These are phyloP conservation scores for Meandrina meandrites DNA, from an alignment of 92 coral and sea anemone genomes.

Conservation along the genomic window DNA sequence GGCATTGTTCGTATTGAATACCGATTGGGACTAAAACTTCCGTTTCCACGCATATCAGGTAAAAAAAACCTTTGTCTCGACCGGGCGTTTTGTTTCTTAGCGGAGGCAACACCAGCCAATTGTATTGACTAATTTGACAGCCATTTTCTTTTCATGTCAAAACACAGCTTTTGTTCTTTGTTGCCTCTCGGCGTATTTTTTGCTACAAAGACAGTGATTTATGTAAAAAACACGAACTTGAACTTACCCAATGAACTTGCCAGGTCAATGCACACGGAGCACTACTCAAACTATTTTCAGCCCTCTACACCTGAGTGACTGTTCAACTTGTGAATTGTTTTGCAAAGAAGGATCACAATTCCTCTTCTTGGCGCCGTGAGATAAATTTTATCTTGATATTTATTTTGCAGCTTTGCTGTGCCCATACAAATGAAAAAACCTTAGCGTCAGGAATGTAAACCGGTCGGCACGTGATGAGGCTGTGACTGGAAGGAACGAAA, in stretches of 20 bases:
- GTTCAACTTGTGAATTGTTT: not conserved
- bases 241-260: no score
- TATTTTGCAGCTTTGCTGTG: not conserved
- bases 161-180: no score
- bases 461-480: not conserved
- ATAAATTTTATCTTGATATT: not conserved
- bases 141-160: no score
- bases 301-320: not conserved
- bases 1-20: not conserved
- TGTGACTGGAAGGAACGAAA: no score
- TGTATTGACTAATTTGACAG: no score
- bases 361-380: not conserved
- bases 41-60: conserved; percentile 24
- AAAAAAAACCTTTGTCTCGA: not conserved
- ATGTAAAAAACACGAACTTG: no score
- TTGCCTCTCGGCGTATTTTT: no score
- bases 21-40: conserved; percentile 7
- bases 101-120: not conserved
- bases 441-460: not conserved
- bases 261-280: no score
- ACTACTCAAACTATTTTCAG: no score
- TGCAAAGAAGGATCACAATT: not conserved
- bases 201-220: no score
- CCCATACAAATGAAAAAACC: not conserved
- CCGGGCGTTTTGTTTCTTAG: not conserved